Base-by-base conservation (phyloP, 2,888 invertebrate species). In the Oligia strigilis region DNA sequence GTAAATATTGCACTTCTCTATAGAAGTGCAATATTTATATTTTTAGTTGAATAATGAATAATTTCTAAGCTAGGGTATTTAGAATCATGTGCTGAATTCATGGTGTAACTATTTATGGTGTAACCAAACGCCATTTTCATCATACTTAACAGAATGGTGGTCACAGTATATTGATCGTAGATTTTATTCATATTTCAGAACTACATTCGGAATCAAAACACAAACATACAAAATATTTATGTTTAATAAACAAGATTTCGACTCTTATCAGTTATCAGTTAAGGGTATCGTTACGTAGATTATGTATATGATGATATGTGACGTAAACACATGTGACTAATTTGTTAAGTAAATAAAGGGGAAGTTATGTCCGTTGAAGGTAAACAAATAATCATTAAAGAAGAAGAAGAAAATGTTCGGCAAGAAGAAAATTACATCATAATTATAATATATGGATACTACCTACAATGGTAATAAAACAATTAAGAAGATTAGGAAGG, bases 251-350 rank as follows among this genome's bases (percentile, higher is more conserved):
- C 81, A 87, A 84, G 75, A 77, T 78, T 78, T 72, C 64, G 75
- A 14, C 49, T 64, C n/a, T 81, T 83, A 86, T 89, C 85, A 67
- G 87, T 81, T 83, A 86, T 88, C 85, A 69, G 86, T 87, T 87
- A 88, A 78, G 60, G 43, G 46, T 77, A 80, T 78, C 80, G 75
- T 82, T 80, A 80, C 79, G 70, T 74, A 80, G 77, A 77, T 83
- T 86, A 83, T 75, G 60, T 58, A 65, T 43, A 23, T 82, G 73
- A 77, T 72, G 78, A 77, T 64, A 62, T 58, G 36, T 87, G 88
- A 89, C 89, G 89, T 83, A 78, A 76, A 67, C 58, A 78, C 79
- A 89, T 87, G 85, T 87, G 89, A 89, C 82, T 77, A 79, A 82
- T 78, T 75, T 82, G 43, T 72, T 71, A 66, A 65, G 66, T 66